Conservation (phyloP, 2,113 vertebrate species). For the Sapajus apella region DNA sequence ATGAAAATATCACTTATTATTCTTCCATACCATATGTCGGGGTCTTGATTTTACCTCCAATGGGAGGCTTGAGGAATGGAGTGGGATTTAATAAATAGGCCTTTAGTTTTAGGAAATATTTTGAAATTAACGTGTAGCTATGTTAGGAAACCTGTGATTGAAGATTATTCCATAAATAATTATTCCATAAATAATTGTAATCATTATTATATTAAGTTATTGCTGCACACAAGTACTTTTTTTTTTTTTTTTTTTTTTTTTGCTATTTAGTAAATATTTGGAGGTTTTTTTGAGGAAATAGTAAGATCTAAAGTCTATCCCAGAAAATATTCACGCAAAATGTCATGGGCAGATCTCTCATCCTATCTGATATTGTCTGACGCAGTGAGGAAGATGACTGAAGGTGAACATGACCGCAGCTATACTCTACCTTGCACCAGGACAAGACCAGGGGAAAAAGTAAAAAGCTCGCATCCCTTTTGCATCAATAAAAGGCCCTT, state of each 20-base stretch:
- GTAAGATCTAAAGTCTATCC: not conserved
- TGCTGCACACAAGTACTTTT: not conserved
- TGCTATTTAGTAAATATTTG: not conserved
- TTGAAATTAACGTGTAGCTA: not conserved
- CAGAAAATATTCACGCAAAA: not conserved
- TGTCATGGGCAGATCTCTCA: not conserved
- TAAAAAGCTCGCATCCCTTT: conserved; percentile 15
- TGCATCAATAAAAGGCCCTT: conserved; percentile 67
- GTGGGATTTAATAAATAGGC: not conserved
- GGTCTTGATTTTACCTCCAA: not conserved
- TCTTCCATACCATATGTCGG: not conserved
- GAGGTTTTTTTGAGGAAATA: not conserved
- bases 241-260: no score
- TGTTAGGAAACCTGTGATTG: not conserved
- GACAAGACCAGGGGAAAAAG: conserved; percentile 39
- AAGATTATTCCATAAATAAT: not conserved
- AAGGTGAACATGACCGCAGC: not conserved
- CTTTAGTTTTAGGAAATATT: not conserved
- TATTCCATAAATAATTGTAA: not conserved
- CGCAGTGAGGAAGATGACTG: not conserved
- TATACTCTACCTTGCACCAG: not conserved
- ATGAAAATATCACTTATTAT: not conserved
- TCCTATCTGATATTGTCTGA: not conserved
- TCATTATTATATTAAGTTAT: not conserved
- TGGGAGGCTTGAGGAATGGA: not conserved